Base-by-base conservation (phyloP, 1,140 invertebrate species). In the Phthorimaea operculella region DNA sequence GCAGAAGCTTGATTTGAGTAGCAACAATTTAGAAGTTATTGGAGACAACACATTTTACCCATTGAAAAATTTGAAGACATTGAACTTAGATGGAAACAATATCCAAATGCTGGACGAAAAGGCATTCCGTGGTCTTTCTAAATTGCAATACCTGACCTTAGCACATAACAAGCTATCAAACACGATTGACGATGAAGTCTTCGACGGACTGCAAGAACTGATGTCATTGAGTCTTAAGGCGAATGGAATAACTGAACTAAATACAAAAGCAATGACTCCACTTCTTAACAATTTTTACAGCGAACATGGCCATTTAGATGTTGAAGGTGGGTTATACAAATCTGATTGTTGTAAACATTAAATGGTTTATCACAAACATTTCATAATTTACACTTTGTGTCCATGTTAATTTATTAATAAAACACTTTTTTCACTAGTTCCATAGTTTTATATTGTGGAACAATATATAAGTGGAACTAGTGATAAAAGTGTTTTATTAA, bases 1-100 rank as follows among this genome's bases (percentile, higher is more conserved):
- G 18, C 83, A 87, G 57, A 86, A 88, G 45, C 82, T 94, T 1
- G 89, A 92, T 58, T 71, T 94, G 15, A 88, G 89, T 3, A 79
- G 85, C 7, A 94, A 95, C 68, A 81, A 83, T 56, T 86, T 95
- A 21, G 88, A 89, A 50, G 90, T 92, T 53, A 88, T 95, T 45
- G 91, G 91, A 0, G 91, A 93, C 21, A 87, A 89, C 36, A 91
- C 90, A 10, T 95, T 96, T 79, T 81, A 89, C 4, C 92, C 94
- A 57, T 83, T 94, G 60, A 88, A 63, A 87, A 89, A 76, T 64
- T 68, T 95, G 0, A 79, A 87, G 54, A 89, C 91, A 17, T 80
- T 96, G 45, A 88, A 92, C 64, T 80, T 96, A 57, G 91, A 91
- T 65, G 88, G 89, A 50, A 95, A 95, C 81, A 86, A 88, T 50